Percentiles rank a stretch among this genome's conserved stretches.
phyloP scores from a whole-genome alignment of 2,113 vertebrate genomes.

The Nesogale talazaci region DNA sequence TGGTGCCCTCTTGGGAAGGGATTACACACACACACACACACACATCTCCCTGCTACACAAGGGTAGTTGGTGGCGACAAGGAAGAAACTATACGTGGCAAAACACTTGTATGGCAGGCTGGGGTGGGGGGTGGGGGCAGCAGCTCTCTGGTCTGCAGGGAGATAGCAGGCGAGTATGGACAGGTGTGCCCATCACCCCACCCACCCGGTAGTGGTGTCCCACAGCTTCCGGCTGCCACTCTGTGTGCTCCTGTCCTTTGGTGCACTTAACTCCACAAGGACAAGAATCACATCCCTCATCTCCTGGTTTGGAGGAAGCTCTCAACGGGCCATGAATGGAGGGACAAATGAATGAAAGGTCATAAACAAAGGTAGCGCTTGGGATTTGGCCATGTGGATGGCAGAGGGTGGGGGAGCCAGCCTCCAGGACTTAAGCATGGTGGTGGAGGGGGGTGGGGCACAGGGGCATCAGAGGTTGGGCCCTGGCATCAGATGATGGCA shows the following conservation, averaged over 20 bases:
- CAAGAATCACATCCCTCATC: neutral
- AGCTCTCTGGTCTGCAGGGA: neutral
- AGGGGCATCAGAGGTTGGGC: neutral
- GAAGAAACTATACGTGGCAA: conserved; percentile 38
- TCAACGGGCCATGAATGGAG: neutral
- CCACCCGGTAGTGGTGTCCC: neutral
- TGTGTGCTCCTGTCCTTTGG: neutral
- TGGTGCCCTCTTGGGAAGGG: conserved; percentile 41
- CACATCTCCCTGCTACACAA: conserved; percentile 30
- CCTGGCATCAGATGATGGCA: neutral
- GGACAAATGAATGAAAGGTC: neutral
- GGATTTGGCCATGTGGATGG: neutral
- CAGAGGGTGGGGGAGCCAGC: neutral
- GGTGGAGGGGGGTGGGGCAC: neutral
- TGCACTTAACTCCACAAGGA: neutral
- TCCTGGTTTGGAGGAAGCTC: neutral
- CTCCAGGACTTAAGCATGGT: neutral
- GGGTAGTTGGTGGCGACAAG: conserved; percentile 63
- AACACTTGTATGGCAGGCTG: conserved; percentile 23
- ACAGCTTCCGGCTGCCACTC: neutral
- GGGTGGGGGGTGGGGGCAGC: too few species aligned
- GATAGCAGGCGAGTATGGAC: too few species aligned
- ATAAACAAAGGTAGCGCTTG: neutral
- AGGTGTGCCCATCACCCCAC: neutral
- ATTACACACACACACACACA: conserved; percentile 26